Evolutionary conservation across 2,797 vertebrate genomes (phyloP).

Genomic region (Remorina albescens): DNA sequence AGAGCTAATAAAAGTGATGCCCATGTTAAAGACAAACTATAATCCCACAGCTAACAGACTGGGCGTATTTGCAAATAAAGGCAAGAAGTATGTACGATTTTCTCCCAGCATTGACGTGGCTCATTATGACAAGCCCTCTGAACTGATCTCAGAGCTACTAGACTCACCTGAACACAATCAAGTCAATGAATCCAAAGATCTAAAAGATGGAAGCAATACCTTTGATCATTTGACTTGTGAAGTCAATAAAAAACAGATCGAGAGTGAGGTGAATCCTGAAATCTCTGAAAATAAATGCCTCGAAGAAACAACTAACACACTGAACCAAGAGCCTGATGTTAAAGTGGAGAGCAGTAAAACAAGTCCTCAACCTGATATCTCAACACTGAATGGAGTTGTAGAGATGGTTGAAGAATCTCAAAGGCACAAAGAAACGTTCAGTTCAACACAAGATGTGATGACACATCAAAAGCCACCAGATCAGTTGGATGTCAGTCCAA

Average conservation of each 20-base stretch:
- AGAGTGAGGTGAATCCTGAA: constrained; percentile 39
- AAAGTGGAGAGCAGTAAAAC: constrained; percentile 32
- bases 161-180: constrained; percentile 31
- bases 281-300: constrained; percentile 25
- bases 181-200: constrained; percentile 6
- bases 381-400: constrained; percentile 19
- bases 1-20: constrained; percentile 21
- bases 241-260: constrained; percentile 9
- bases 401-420: constrained; percentile 28
- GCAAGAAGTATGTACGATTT: constrained; percentile 79
- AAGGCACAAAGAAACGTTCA: constrained; percentile 21
- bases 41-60: constrained; percentile 18
- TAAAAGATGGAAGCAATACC: constrained; percentile 17
- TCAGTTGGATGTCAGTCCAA: constrained; percentile 11
- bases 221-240: constrained; percentile 18
- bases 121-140: constrained; percentile 9
- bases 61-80: constrained; percentile 48
- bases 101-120: constrained; percentile 50
- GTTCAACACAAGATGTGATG: constrained; percentile 30
- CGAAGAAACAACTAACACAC: neutral
- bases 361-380: constrained; percentile 10
- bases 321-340: constrained; percentile 6
- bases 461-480: constrained; percentile 28
- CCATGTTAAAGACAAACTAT: constrained; percentile 23
- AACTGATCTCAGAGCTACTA: constrained; percentile 8